Base-by-base conservation (phyloP, 2,888 invertebrate species). In the Nomada hirtipes region DNA sequence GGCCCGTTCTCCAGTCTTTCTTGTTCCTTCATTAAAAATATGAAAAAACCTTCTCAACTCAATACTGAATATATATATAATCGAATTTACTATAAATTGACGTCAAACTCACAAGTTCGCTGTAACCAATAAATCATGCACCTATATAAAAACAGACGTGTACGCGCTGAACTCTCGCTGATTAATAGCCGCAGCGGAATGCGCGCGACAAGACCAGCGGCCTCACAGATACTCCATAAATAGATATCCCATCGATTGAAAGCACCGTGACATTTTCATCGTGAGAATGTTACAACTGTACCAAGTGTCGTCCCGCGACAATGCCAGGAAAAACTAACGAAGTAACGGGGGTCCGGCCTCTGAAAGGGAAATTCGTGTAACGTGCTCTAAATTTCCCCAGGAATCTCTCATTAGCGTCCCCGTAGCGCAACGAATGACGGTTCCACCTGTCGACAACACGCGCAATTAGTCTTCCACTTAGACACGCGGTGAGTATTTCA, bases 391-490 rank as follows among this genome's bases (percentile, higher is more conserved):
- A 79, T 88, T 83, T 83, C 64, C 82, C 53, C 76, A 57, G 75
- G 80, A 70, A 42, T 20, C 69, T 69, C 79, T 86, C 77, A 79
- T 86, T 88, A 86, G 81, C 73, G 82, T 82, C 76, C 36, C 55
- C 64, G 55, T 65, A 44, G 76, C 72, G 72, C 76, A 82, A 88
- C 89, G 87, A 82, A 82, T 84, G 89, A 88, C 89, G 85, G 85
- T 87, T 86, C 88, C 84, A 88, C 83, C 89, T 86, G 88, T 88
- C 86, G 86, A 78, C 79, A 84, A 78, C 65, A 64, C 71, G 79
- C 76, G 89, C 89, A 89, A 89, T 89, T 88, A 88, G 88, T 88
- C 81, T 85, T 82, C 86, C 89, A 85, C 89, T 89, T 86, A 80
- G 83, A 83, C 82, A 64, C 84, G 77, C 79, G 59, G 79, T 81